A percentile compares a stretch with the other conserved stretches of the same genome.
Conservation (phyloP, 2,888 invertebrate genomes). For the Thera obeliscata region DNA sequence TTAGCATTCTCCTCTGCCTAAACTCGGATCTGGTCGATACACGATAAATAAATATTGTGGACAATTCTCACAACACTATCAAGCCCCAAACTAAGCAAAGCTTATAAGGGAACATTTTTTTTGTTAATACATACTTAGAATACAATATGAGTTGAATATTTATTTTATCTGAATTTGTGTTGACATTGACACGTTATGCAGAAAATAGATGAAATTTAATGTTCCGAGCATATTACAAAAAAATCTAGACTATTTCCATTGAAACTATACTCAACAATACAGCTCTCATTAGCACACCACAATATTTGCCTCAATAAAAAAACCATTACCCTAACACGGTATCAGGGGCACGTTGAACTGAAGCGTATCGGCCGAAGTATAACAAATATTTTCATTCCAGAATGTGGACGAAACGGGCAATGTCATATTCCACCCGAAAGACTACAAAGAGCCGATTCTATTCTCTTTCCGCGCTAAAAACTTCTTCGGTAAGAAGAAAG, state of each 20-base stretch:
- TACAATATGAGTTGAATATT: no score
- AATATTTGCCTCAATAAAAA: slow-evolving; percentile 1
- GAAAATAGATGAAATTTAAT: no score
- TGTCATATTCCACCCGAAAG: slow-evolving; percentile 93
- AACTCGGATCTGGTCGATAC: no score
- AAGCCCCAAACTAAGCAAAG: no score
- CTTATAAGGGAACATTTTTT: no score
- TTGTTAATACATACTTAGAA: no score
- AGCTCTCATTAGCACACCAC: neutral
- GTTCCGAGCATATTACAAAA: no score
- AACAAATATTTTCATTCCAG: slow-evolving; percentile 66
- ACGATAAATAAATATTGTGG: no score
- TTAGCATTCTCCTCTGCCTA: no score
- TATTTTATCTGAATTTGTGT: no score
- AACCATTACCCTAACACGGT: neutral
- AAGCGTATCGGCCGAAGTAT: neutral
- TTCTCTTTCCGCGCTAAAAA: slow-evolving; percentile 97
- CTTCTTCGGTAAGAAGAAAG: slow-evolving; percentile 97
- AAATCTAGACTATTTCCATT: neutral
- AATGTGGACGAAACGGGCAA: slow-evolving; percentile 90
- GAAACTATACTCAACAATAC: slow-evolving; percentile 8
- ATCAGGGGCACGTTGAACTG: neutral
- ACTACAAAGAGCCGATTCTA: slow-evolving; percentile 92
- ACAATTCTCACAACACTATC: no score
- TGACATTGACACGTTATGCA: neutral